Conservation (phyloP, 30 jellyfish, hydroid and myxozoan genomes). For the Pseudorhiza aurosa region DNA sequence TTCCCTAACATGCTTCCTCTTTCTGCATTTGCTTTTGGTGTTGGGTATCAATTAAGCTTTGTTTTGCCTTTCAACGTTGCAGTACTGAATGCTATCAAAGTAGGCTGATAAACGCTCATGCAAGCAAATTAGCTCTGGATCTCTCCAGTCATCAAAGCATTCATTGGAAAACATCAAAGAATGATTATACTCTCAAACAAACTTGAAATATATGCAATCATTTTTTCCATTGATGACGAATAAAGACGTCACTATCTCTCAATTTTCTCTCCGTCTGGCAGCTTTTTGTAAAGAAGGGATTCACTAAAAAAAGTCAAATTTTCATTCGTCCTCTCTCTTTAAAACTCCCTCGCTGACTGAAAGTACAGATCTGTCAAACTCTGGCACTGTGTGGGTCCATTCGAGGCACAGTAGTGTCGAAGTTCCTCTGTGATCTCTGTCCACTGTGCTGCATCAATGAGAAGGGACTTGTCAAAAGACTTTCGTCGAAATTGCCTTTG, state of each 20-base stretch:
- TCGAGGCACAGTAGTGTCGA: neutral
- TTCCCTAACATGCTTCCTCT: slow-evolving; percentile 46
- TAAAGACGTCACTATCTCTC: slow-evolving; percentile 31
- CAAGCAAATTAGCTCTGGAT: slow-evolving; percentile 33
- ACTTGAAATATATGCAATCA: slow-evolving; percentile 34
- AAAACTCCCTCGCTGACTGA: too few species aligned
- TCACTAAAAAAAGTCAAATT: too few species aligned
- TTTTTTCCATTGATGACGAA: slow-evolving; percentile 14
- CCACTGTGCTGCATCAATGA: too few species aligned
- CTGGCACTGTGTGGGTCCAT: slow-evolving; percentile 19
- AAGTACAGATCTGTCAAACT: neutral
- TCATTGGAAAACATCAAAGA: slow-evolving; percentile 9
- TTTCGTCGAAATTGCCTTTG: neutral
- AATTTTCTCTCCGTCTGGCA: slow-evolving; percentile 21
- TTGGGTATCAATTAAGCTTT: slow-evolving; percentile 41
- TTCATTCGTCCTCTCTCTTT: too few species aligned
- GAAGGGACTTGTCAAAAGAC: neutral
- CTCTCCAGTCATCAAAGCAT: slow-evolving; percentile 56
- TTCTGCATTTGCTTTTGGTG: slow-evolving; percentile 24
- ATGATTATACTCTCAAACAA: slow-evolving; percentile 1
- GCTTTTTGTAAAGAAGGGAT: too few species aligned
- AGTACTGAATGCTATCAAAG: slow-evolving; percentile 26
- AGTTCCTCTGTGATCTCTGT: too few species aligned
- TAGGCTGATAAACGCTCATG: slow-evolving; percentile 51
- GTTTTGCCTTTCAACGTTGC: slow-evolving; percentile 25